Percentiles rank a stretch among this genome's conserved stretches.
These are phyloP conservation scores for Machimus rusticus DNA, from an alignment of 2,888 invertebrate genomes.

Conservation along the genomic window DNA sequence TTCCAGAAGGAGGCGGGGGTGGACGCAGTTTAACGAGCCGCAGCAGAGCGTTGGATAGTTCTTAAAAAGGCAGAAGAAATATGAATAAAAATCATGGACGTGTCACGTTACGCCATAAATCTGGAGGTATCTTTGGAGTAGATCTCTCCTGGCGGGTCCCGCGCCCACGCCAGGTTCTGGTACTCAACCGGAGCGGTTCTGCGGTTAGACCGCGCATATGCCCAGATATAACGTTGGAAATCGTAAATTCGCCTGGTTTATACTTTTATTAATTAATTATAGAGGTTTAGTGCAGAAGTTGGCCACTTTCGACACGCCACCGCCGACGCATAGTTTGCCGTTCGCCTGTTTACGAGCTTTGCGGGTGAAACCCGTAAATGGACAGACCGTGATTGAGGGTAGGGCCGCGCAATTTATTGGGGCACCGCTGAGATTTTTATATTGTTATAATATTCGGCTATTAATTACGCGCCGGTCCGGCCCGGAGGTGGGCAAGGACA, in stretches of 20 bases:
- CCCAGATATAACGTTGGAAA: not conserved
- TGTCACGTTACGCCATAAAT: conserved; percentile 43
- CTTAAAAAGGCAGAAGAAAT: conserved; percentile 28
- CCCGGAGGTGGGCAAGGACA: conserved; percentile 1
- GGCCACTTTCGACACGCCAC: conserved; percentile 40
- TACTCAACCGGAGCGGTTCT: not conserved
- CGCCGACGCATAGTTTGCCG: not conserved
- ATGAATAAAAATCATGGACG: conserved; percentile 37
- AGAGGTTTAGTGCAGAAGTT: conserved; percentile 41
- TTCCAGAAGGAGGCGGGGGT: not conserved
- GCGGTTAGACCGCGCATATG: not conserved
- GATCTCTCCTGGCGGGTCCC: conserved; percentile 12
- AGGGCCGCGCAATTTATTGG: conserved; percentile 38
- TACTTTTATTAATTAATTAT: conserved; percentile 43
- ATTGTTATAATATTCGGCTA: conserved; percentile 39
- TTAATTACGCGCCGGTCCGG: conserved; percentile 13
- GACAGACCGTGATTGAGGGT: conserved; percentile 33
- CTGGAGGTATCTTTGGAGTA: conserved; percentile 28
- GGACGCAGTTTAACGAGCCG: not conserved
- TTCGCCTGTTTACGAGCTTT: conserved; percentile 27
- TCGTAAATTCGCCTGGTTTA: conserved; percentile 35
- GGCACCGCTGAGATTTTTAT: conserved; percentile 34
- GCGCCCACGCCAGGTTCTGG: not conserved
- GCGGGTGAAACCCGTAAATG: conserved; percentile 3
- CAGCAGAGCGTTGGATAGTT: not conserved